phyloP scores from a whole-genome alignment of 1,140 invertebrate genomes.

The Calycopis cecrops region DNA sequence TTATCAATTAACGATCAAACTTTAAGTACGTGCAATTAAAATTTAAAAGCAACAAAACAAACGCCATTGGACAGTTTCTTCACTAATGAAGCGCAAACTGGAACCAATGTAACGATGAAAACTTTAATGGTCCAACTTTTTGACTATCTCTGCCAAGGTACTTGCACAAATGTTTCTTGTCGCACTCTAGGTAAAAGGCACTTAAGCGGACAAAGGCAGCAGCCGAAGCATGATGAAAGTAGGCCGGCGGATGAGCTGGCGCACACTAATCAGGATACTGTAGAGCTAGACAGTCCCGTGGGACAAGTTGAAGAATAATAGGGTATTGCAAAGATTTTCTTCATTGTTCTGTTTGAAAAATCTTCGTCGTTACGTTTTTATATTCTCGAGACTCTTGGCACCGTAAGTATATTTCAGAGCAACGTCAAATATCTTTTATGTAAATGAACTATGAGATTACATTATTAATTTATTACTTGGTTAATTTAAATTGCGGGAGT shows the following conservation, averaged over 20 bases:
- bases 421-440: too few species aligned
- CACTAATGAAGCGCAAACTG: slow-evolving; percentile 15
- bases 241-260: slow-evolving; percentile 9
- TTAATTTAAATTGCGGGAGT: too few species aligned
- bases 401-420: too few species aligned
- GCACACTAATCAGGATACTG: slow-evolving; percentile 7
- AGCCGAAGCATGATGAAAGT: slow-evolving; percentile 7
- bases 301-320: background rate
- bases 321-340: too few species aligned
- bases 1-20: slow-evolving; percentile 9
- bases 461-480: too few species aligned
- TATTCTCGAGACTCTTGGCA: too few species aligned
- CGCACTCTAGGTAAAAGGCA: slow-evolving; percentile 35
- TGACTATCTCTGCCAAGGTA: slow-evolving; percentile 15
- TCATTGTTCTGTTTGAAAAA: too few species aligned
- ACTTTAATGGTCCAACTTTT: slow-evolving; percentile 14
- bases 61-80: slow-evolving; percentile 3
- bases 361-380: too few species aligned
- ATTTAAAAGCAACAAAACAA: slow-evolving; percentile 15
- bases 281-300: background rate
- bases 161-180: slow-evolving; percentile 16
- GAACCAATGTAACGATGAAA: slow-evolving; percentile 9
- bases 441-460: too few species aligned
- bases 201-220: slow-evolving; percentile 38
- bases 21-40: slow-evolving; percentile 9